Percentiles rank a stretch among this genome's conserved stretches.
Conservation (phyloP, 2,113 vertebrate species). For the Aspiorhynchus laticeps region DNA sequence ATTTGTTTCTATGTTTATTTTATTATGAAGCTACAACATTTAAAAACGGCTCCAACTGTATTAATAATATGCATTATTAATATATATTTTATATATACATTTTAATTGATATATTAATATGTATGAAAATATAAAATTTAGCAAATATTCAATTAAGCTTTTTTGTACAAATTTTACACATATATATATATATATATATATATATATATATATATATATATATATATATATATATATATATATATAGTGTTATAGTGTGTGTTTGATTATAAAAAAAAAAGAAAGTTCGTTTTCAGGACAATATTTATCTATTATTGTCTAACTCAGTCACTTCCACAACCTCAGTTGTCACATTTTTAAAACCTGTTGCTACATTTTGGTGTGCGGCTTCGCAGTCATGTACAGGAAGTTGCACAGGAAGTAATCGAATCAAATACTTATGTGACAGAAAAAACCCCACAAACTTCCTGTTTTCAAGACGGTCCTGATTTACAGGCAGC, state of each 20-base stretch:
- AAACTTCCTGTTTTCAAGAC: conserved; percentile 13
- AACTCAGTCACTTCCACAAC: conserved; percentile 4
- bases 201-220: too few species aligned
- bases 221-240: too few species aligned
- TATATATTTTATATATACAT: too few species aligned
- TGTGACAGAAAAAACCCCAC: neutral
- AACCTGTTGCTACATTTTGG: neutral
- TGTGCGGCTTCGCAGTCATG: neutral
- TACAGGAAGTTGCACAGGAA: conserved; percentile 44
- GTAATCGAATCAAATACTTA: conserved; percentile 5
- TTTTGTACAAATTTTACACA: too few species aligned
- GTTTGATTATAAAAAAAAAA: too few species aligned
- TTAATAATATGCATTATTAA: too few species aligned
- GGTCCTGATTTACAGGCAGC: neutral
- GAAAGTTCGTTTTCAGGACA: neutral
- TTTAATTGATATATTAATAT: too few species aligned
- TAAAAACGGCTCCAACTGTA: neutral
- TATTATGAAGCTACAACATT: neutral
- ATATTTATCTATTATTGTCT: too few species aligned
- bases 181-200: too few species aligned
- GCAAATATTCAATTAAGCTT: neutral
- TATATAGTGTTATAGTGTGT: too few species aligned
- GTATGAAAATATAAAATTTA: too few species aligned
- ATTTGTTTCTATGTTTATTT: neutral
- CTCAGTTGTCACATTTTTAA: neutral